Conservation (phyloP, 2,888 invertebrate genomes). For the Phyllotreta striolata region DNA sequence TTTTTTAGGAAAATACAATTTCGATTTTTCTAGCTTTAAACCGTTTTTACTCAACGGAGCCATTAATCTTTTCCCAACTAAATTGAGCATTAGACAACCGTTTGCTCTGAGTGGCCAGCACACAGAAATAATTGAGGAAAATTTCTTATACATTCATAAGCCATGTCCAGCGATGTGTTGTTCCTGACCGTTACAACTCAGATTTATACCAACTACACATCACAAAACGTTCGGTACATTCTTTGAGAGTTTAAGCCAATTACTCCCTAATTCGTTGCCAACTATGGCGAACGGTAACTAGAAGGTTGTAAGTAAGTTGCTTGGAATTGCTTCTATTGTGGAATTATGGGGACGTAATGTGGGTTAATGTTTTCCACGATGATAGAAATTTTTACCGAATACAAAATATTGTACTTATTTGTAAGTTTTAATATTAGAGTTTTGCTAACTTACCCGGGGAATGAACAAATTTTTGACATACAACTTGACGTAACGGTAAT, state of each 20-base stretch:
- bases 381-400: not conserved
- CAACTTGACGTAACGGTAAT: too few species aligned
- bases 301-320: slow-evolving; percentile 20
- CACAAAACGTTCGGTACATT: slow-evolving; percentile 22
- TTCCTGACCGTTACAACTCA: slow-evolving; percentile 32
- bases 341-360: slow-evolving; percentile 21
- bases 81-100: slow-evolving; percentile 9
- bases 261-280: slow-evolving; percentile 36
- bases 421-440: too few species aligned
- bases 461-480: too few species aligned
- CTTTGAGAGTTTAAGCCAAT: slow-evolving; percentile 37
- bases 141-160: slow-evolving; percentile 37
- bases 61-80: slow-evolving; percentile 2
- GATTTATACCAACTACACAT: slow-evolving; percentile 23
- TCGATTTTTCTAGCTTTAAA: not conserved
- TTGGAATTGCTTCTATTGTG: slow-evolving; percentile 26
- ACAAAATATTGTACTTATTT: too few species aligned
- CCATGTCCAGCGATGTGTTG: slow-evolving; percentile 21
- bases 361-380: not conserved
- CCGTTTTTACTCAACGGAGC: not conserved
- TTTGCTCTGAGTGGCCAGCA: slow-evolving; percentile 15
- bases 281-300: slow-evolving; percentile 31
- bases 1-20: too few species aligned
- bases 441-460: too few species aligned
- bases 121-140: slow-evolving; percentile 21